A percentile compares a stretch with the other conserved stretches of the same genome.
Evolutionary conservation across 2,888 invertebrate species (phyloP).

Genomic region (Phortica magna): DNA sequence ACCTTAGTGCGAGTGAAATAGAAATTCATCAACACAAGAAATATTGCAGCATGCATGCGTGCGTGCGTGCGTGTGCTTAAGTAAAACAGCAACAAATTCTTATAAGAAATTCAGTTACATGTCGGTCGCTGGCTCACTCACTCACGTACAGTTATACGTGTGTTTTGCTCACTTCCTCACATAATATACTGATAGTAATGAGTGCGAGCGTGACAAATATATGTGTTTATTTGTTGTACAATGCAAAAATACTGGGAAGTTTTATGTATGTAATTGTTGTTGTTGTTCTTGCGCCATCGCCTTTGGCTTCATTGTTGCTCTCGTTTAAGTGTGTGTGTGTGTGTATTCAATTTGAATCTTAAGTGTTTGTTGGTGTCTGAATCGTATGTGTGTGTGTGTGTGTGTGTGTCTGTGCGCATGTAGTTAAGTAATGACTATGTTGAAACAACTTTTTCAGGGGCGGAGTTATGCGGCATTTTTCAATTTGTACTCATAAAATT

Average conservation of each 20-base stretch:
- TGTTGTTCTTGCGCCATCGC: slow-evolving; percentile 46
- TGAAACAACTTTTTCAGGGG: slow-evolving; percentile 37
- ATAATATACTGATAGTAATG: not conserved
- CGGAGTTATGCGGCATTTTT: slow-evolving; percentile 73
- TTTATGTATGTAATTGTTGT: slow-evolving; percentile 35
- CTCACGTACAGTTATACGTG: not conserved
- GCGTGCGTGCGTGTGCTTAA: not conserved
- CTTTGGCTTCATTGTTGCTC: slow-evolving; percentile 46
- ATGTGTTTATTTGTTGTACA: slow-evolving; percentile 53
- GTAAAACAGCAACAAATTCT: slow-evolving; percentile 44
- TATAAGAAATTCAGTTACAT: slow-evolving; percentile 47
- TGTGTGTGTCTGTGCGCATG: slow-evolving; percentile 27
- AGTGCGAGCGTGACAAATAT: slow-evolving; percentile 53
- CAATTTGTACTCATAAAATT: slow-evolving; percentile 76
- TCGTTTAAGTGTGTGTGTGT: slow-evolving; percentile 38
- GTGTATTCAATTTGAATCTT: slow-evolving; percentile 67
- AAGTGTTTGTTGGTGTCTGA: not conserved
- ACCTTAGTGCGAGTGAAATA: slow-evolving; percentile 64
- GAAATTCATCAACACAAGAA: slow-evolving; percentile 70
- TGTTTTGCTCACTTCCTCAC: too few species aligned
- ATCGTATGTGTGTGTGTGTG: slow-evolving; percentile 25
- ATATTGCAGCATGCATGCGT: not conserved
- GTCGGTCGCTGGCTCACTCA: not conserved
- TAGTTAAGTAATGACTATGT: slow-evolving; percentile 27
- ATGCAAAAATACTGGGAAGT: slow-evolving; percentile 67